These are phyloP conservation scores for Cherax destructor DNA, from an alignment of 1,140 invertebrate species.

Conservation along the genomic window DNA sequence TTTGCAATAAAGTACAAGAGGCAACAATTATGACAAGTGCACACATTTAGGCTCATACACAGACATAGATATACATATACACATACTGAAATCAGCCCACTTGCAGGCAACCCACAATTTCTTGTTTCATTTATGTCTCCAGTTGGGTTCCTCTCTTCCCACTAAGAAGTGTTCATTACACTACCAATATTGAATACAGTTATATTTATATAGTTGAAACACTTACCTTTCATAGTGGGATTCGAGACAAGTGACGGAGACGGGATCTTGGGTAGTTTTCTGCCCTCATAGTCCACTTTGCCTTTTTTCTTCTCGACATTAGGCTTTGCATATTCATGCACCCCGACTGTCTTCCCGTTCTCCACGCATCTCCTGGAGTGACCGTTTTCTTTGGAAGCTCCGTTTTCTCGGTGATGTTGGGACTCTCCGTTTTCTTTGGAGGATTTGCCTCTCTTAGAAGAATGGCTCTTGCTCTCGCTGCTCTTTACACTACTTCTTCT, in stretches of 20 bases:
- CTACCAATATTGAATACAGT: too few relatives aligned
- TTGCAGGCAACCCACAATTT: too few relatives aligned
- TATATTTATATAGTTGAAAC: neutral
- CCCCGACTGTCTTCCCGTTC: conserved; percentile 29
- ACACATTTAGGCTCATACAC: too few relatives aligned
- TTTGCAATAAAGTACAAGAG: too few relatives aligned
- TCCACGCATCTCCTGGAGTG: neutral
- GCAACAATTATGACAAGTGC: too few relatives aligned
- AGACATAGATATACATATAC: too few relatives aligned
- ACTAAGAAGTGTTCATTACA: too few relatives aligned
- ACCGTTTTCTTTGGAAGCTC: neutral
- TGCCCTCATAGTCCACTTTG: conserved; percentile 56
- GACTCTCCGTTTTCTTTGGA: conserved; percentile 36
- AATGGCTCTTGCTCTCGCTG: conserved; percentile 6
- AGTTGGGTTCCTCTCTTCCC: too few relatives aligned
- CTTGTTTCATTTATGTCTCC: too few relatives aligned
- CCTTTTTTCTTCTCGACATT: conserved; percentile 35
- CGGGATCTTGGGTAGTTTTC: conserved; percentile 60
- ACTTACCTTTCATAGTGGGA: conserved; percentile 43
- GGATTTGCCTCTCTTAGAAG: conserved; percentile 19
- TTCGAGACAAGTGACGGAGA: conserved; percentile 13
- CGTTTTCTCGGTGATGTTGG: conserved; percentile 19
- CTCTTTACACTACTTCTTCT: conserved; percentile 6
- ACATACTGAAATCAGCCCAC: too few relatives aligned
- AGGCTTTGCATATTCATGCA: neutral